These are phyloP conservation scores for Scortum barcoo DNA, from an alignment of 2,113 vertebrate species.

Conservation along the genomic window DNA sequence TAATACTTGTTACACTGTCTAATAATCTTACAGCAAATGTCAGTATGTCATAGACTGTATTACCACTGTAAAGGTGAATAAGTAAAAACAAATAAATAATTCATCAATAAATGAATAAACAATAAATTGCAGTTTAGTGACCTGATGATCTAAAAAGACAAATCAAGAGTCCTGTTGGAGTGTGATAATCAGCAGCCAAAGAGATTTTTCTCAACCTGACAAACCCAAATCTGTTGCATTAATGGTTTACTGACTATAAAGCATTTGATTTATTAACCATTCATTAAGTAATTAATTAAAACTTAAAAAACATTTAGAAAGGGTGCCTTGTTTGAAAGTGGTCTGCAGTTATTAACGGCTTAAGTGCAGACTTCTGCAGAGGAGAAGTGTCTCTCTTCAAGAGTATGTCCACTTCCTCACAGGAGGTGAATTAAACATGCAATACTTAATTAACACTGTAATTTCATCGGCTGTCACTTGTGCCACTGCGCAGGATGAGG, in stretches of 20 bases:
- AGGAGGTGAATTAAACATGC: conserved; percentile 27
- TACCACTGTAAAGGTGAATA: not conserved
- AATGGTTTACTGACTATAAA: not conserved
- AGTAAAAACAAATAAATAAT: no score
- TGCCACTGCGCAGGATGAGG: conserved; percentile 30
- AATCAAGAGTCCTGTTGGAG: not conserved
- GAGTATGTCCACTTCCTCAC: not conserved
- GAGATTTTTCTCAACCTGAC: not conserved
- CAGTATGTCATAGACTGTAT: no score
- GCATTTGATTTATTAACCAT: not conserved
- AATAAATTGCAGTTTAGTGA: no score
- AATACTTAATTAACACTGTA: conserved; percentile 27
- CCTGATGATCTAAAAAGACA: not conserved
- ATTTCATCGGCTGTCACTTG: conserved; percentile 44
- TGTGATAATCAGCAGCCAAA: not conserved
- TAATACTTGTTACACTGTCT: not conserved
- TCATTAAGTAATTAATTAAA: not conserved
- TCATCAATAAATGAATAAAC: no score
- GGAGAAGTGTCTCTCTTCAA: not conserved
- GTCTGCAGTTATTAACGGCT: not conserved
- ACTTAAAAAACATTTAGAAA: not conserved
- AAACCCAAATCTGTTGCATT: not conserved
- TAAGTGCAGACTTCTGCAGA: not conserved
- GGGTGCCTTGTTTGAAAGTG: not conserved
- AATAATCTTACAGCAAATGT: not conserved